Base-by-base conservation (phyloP, 2,113 vertebrate species). In the Stigmatopora nigra region DNA sequence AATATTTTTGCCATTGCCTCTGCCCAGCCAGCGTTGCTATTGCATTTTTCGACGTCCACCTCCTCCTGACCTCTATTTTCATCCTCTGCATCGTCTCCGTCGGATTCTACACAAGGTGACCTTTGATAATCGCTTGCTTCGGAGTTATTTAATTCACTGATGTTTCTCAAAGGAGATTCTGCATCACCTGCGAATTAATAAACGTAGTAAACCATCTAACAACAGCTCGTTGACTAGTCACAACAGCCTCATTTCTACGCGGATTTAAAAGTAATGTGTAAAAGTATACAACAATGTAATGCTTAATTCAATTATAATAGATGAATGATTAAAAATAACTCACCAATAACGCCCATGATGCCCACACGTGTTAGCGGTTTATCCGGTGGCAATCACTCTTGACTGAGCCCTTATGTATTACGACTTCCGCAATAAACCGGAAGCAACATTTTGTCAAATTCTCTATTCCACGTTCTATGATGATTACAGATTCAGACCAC, bases 1-100 rank as follows among this genome's bases (percentile, higher is more conserved):
- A 99, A 91, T 61, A 98, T 89, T 85, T 92, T 94, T n/a, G 94
- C 93, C 97, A 99, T 99, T 71, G 93, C 95, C 19, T 96, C 91
- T 0, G 97, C 96, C 97, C 95, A 99, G 31, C 94, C 95, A 0
- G 78, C 58, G 9, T 87, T 81, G 2, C 86, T 63, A 3, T 87
- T 90, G 5, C 61, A n/a, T 1, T 67, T 78, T 3, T 55, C 56
- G 3, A 11, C 69, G 1, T 51, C 25, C 25, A 31, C 74, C 2
- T 60, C 69, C 0, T 35, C 68, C 5, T 53, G 58, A 15, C 61
- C 65, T 47, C 35, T 59, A 2, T 51, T 64, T 22, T 19, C 76
- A 55, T 70, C 52, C 8, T 83, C 77, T 3, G 55, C 81, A 0
- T 71, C 12, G 17, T 72, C 38, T 41, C 78, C 52, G 15, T 56